These are phyloP conservation scores for Bubo blakistoni DNA, from an alignment of 2,113 vertebrate species.

Conservation along the genomic window DNA sequence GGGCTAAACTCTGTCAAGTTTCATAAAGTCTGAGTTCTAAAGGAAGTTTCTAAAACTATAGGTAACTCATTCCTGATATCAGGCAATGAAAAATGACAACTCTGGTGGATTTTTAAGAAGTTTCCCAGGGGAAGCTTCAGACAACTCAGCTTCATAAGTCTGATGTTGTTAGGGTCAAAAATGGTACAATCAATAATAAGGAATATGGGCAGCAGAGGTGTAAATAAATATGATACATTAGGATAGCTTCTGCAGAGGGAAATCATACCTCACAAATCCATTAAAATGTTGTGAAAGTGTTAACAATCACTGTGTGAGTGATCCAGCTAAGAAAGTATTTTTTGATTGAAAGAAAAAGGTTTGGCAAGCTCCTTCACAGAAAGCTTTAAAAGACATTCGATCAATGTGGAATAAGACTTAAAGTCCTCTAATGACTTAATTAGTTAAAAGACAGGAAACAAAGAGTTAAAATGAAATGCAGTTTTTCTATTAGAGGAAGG, in stretches of 20 bases:
- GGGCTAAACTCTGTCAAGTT: neutral
- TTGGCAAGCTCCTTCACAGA: neutral
- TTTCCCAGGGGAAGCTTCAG: neutral
- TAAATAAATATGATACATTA: neutral
- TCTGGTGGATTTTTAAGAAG: neutral
- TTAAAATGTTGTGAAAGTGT: neutral
- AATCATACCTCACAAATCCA: neutral
- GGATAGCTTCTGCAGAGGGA: neutral
- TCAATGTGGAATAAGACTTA: neutral
- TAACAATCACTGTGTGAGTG: neutral
- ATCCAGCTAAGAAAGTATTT: neutral
- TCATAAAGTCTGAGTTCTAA: neutral
- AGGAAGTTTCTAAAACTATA: neutral
- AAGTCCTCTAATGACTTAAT: neutral
- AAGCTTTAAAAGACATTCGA: neutral
- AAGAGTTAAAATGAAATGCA: constrained; percentile 5
- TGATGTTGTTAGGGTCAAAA: neutral
- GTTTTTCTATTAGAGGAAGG: constrained; percentile 1
- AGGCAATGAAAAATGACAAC: neutral
- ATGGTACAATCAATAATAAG: neutral
- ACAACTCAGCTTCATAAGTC: neutral
- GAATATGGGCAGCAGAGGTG: neutral
- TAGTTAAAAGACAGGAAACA: neutral
- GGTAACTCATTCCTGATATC: neutral
- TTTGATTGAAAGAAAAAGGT: neutral